Base-by-base conservation (phyloP, 1,140 invertebrate genomes). In the Onthophagus taurus region DNA sequence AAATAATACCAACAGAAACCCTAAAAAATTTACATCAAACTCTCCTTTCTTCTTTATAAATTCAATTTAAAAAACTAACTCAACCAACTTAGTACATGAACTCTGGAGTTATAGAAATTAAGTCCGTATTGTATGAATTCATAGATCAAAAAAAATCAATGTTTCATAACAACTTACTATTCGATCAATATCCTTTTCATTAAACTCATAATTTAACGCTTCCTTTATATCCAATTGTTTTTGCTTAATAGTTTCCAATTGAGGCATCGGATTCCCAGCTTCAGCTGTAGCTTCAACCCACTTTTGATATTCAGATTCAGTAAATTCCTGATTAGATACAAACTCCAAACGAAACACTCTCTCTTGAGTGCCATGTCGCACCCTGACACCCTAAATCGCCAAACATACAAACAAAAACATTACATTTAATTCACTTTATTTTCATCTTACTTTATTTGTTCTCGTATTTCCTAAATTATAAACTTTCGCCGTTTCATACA, bases 241-340 rank as follows among this genome's bases (percentile, higher is more conserved):
- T 42, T 76, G 78, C 7, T 91, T 77, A 1, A 98, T 72, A 47
- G 86, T 79, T 17, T 91, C 85, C 23, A 85, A 72, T 0, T 86
- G 87, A 2, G 95, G 94, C 45, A 96, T 72, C 0, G 76, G 71
- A 26, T 89, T 77, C 19, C 80, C 80, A 30, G 87, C 79, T 1
- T 80, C 65, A 20, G 74, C 72, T 61, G 92, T 89, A 0, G 85
- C 77, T 52, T 90, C 83, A 54, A 83, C 77, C 94, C 94, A 99
- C 61, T 95, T 93, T 24, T 76, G 72, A 61, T 92, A 99, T 67
- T 99, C 96, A 2, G 75, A 80, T 14, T 96, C 88, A 0, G 85
- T 84, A 60, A 97, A 97, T 56, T 93, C 87, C 59, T 88, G 83
- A 74, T 99, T 99, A 3, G 92, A 97, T n/a, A 99, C 87, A 65